A percentile compares a stretch with the other conserved stretches of the same genome.
Evolutionary conservation across 1,140 invertebrate genomes (phyloP).

Genomic region (Periplaneta americana): DNA sequence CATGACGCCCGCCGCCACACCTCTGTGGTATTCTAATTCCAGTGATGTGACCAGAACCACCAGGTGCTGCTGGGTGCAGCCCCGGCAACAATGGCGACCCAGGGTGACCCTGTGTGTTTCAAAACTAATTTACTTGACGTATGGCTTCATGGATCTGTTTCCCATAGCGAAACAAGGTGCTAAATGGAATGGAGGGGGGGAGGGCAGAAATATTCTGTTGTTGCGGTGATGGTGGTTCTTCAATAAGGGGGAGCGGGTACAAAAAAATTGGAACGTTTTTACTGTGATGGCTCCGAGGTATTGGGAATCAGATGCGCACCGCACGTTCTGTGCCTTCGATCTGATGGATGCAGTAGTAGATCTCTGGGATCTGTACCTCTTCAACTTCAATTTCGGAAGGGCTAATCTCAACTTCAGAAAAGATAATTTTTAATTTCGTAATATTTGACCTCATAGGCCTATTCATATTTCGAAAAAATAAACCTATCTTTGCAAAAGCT

Average conservation of each 20-base stretch:
- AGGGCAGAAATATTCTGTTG: no score
- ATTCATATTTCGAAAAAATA: no score
- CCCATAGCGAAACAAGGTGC: neutral
- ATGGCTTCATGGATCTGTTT: neutral
- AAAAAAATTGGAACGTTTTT: neutral
- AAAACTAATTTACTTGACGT: neutral
- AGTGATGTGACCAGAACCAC: neutral
- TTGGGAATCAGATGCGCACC: neutral
- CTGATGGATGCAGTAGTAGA: no score
- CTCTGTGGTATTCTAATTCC: no score
- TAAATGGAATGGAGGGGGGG: neutral
- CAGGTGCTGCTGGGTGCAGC: neutral
- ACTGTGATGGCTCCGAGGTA: neutral
- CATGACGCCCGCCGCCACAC: neutral
- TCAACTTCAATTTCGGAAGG: no score
- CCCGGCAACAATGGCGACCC: neutral
- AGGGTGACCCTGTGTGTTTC: neutral
- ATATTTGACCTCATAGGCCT: no score
- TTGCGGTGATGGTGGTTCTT: neutral
- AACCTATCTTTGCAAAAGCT: no score
- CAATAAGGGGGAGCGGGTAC: neutral
- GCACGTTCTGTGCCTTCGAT: no score
- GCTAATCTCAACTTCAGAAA: no score
- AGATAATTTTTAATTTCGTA: no score
- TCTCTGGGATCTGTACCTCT: no score